Evolutionary conservation across 2,888 invertebrate genomes (phyloP), one percentile per base, ranked within the genome.

Genomic region (Drosophila crucigera): DNA sequence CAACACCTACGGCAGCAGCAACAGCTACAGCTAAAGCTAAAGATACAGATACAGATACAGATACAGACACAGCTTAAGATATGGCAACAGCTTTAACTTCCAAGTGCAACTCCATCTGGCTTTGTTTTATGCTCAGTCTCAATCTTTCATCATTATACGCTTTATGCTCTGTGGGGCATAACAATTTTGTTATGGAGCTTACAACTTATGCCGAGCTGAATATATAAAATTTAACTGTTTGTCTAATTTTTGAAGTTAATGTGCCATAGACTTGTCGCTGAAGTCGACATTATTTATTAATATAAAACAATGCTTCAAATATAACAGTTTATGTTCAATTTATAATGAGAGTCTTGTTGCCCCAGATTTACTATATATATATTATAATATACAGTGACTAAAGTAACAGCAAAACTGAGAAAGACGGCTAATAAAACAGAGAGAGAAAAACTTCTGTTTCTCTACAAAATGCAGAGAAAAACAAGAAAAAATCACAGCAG

Each of bases 1-100:
- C 88, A 81, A 85, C 88, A 88, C 85, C 74, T 76, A 74, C 53
- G 22, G 63, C 72, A 31, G 60, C 39, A 59, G 59, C 53, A 30
- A n/a, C 35, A 54, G 54, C 58, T 63, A 43, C 43, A 61, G 54
- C 58, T 61, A 43, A 22, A 80, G 64, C 58, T 73, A n/a, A 16
- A 60, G 60, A 0, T 25, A 49, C 9, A 49, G 25, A 1, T 25
- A 16, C 1, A 49, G 28, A 25, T 30, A 19, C 25, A 19, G 50
- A 28, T 30, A 28, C 25, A 11, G 19, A 10, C 6, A 30, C 50
- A 30, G 50, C 28, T 50, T 30, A 50, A 50, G 28, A 50, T 54
- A 31, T 11, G 25, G 55, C 25, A 47, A 25, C 47, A 25, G 47
- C 25, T 25, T 47, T 9, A 47, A 47, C 56, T 64, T 50, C 41